Conservation (phyloP, 35 echinoderm and acorn worm genomes). For the Heliocidaris tuberculata region DNA sequence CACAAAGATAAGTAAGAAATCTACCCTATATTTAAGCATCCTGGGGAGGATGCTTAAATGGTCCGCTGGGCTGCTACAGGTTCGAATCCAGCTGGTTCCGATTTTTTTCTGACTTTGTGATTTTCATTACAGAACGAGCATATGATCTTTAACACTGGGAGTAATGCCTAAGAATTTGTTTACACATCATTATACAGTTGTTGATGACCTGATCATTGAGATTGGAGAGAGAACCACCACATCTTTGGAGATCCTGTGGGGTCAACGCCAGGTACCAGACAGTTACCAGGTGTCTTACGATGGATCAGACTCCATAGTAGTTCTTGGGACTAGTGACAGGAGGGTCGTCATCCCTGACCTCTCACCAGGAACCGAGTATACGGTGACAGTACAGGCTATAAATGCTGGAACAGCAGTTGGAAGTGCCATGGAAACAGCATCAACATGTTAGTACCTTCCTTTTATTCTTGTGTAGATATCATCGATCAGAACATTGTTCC, state of each 20-base stretch:
- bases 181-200: neutral
- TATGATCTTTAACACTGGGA: too few relatives aligned
- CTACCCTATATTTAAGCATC: too few relatives aligned
- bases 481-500: neutral
- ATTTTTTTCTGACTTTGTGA: too few relatives aligned
- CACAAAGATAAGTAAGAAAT: too few relatives aligned
- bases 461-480: neutral
- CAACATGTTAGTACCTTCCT: conserved; percentile 14
- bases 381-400: neutral
- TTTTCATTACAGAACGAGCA: too few relatives aligned
- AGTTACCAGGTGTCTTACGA: neutral
- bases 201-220: neutral
- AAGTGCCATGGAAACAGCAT: neutral
- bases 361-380: conserved; percentile 20
- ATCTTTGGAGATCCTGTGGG: conserved; percentile 24
- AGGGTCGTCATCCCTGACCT: neutral
- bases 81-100: too few relatives aligned
- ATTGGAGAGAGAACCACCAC: conserved; percentile 29
- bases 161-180: too few relatives aligned
- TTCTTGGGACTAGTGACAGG: neutral
- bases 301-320: neutral
- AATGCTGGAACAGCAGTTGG: neutral
- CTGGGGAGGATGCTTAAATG: too few relatives aligned
- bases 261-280: neutral
- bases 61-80: too few relatives aligned